Percentiles rank a stretch among this genome's conserved stretches.
phyloP scores from a whole-genome alignment of 2,888 invertebrate species.

The Parapristionchus giblindavisi region DNA sequence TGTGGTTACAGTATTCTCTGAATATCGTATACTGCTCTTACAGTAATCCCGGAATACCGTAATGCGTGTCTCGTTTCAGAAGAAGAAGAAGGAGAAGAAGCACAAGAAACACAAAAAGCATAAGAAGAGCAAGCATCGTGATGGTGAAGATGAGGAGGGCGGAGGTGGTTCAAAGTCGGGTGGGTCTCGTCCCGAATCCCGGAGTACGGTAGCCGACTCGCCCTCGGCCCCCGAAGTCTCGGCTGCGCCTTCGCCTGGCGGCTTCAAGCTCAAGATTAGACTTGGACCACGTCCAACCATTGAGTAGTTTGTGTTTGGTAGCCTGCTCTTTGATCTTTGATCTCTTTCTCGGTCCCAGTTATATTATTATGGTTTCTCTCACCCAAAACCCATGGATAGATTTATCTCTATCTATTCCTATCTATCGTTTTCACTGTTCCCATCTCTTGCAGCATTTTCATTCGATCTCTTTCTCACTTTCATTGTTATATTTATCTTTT shows the following conservation, averaged over 20 bases:
- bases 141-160: constrained; percentile 11
- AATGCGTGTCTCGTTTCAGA: background rate
- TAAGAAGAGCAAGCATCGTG: constrained; percentile 15
- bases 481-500: too few relatives aligned
- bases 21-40: too few relatives aligned
- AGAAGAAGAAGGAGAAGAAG: constrained; percentile 31
- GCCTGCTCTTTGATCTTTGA: too few relatives aligned
- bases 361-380: constrained; percentile 2
- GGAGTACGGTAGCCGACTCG: background rate
- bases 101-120: constrained; percentile 27
- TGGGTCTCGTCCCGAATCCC: background rate
- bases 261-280: constrained; percentile 20
- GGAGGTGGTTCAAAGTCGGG: background rate
- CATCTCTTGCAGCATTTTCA: too few relatives aligned
- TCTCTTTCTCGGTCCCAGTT: too few relatives aligned
- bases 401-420: background rate
- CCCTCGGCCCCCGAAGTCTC: background rate
- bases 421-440: too few relatives aligned
- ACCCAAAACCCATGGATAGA: constrained; percentile 4
- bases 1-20: too few relatives aligned
- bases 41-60: too few relatives aligned
- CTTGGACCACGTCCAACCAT: constrained; percentile 23
- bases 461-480: too few relatives aligned
- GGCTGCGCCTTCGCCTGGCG: background rate
- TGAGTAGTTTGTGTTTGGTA: background rate